A percentile compares a stretch with the other conserved stretches of the same genome.
Evolutionary conservation across 1,140 invertebrate genomes (phyloP).

Genomic region (Bombus picipes): DNA sequence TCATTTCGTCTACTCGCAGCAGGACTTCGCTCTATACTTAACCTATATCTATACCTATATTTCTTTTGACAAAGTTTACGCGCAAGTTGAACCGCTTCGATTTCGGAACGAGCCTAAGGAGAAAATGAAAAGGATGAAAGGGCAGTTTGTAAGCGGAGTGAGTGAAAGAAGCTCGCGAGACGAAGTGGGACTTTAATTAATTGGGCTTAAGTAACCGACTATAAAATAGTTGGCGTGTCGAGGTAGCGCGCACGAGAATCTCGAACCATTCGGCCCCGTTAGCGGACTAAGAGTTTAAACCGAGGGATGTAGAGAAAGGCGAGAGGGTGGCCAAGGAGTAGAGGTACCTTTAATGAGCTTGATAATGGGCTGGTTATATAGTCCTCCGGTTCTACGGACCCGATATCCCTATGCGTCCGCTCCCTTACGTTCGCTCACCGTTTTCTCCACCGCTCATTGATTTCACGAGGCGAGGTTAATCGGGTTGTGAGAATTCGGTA

Average conservation of each 20-base stretch:
- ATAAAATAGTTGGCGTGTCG: slow-evolving; percentile 67
- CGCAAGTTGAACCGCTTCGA: not conserved
- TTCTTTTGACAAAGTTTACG: not conserved
- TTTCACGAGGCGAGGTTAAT: slow-evolving; percentile 65
- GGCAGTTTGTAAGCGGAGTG: not conserved
- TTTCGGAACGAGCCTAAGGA: not conserved
- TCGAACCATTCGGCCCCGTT: slow-evolving; percentile 39
- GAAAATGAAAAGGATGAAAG: not conserved
- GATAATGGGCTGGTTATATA: slow-evolving; percentile 72
- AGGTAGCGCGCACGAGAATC: slow-evolving; percentile 36
- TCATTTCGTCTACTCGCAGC: too few species aligned
- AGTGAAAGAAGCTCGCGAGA: slow-evolving; percentile 1
- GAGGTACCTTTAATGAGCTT: slow-evolving; percentile 71
- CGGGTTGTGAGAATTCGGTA: slow-evolving; percentile 65
- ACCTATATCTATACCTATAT: too few species aligned
- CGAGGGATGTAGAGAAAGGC: slow-evolving; percentile 32
- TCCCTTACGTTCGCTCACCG: slow-evolving; percentile 39
- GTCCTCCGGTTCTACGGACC: slow-evolving; percentile 29
- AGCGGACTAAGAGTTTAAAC: slow-evolving; percentile 54
- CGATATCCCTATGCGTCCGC: slow-evolving; percentile 39
- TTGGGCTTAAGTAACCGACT: slow-evolving; percentile 67
- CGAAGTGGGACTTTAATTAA: slow-evolving; percentile 59
- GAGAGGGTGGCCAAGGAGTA: slow-evolving; percentile 33
- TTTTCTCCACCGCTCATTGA: slow-evolving; percentile 62
- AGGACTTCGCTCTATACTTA: too few species aligned